Evolutionary conservation across 1,140 invertebrate genomes (phyloP).

Genomic region (Ceratosolen solmsi): DNA sequence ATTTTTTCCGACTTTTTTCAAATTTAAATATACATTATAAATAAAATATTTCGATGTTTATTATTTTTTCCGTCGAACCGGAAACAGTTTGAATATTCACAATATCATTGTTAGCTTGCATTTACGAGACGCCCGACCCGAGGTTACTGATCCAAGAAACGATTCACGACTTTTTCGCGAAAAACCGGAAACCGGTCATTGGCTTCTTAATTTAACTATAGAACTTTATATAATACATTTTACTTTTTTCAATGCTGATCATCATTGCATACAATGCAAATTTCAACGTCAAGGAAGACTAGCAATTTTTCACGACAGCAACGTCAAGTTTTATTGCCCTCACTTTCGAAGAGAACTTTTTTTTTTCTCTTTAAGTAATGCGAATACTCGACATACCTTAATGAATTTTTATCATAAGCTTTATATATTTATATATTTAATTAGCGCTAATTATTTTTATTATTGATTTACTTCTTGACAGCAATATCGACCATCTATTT

Average conservation of each 20-base stretch:
- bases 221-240: neutral
- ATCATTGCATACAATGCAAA: slow-evolving; percentile 47
- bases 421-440: no score
- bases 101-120: no score
- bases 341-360: neutral
- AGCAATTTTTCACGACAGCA: neutral
- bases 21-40: no score
- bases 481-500: neutral
- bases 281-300: slow-evolving; percentile 12
- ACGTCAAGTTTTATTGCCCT: neutral
- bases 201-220: slow-evolving; percentile 49
- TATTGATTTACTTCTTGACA: neutral
- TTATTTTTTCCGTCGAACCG: no score
- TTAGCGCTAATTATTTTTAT: no score
- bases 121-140: no score
- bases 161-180: no score
- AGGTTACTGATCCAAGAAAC: no score
- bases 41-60: no score
- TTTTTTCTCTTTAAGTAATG: neutral
- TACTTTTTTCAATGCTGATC: neutral
- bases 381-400: neutral
- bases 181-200: slow-evolving; percentile 63
- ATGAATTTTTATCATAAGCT: no score
- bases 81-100: no score
- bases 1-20: no score